Evolutionary conservation across 1,140 invertebrate species (phyloP).

Genomic region (Dreissena rostriformis): DNA sequence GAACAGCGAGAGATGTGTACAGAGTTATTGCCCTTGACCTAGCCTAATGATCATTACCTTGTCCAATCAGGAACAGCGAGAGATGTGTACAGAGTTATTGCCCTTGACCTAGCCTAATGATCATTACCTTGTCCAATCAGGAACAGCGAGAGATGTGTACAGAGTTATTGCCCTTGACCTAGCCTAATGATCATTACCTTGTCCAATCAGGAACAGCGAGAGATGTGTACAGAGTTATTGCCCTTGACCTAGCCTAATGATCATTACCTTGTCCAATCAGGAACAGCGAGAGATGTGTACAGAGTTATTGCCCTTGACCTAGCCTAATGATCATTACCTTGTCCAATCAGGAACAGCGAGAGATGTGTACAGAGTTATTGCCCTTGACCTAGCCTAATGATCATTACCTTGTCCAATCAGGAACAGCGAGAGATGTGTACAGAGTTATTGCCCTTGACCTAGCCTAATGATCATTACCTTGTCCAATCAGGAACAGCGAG

Average conservation of each 20-base stretch:
- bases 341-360: slow-evolving; percentile 70
- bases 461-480: no score
- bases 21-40: slow-evolving; percentile 52
- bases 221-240: slow-evolving; percentile 71
- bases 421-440: slow-evolving; percentile 71
- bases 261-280: slow-evolving; percentile 57
- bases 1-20: slow-evolving; percentile 71
- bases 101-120: no score
- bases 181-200: no score
- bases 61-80: slow-evolving; percentile 70
- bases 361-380: slow-evolving; percentile 71
- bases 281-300: slow-evolving; percentile 71
- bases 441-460: slow-evolving; percentile 52
- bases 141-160: slow-evolving; percentile 71
- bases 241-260: no score
- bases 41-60: no score
- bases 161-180: slow-evolving; percentile 52
- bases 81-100: slow-evolving; percentile 71
- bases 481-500: slow-evolving; percentile 70
- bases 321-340: no score
- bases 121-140: slow-evolving; percentile 57
- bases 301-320: slow-evolving; percentile 52
- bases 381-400: no score
- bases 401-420: slow-evolving; percentile 57
- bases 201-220: slow-evolving; percentile 70